Evolutionary conservation across 2,888 invertebrate genomes (phyloP).

Genomic region (Parasteatoda lunata): DNA sequence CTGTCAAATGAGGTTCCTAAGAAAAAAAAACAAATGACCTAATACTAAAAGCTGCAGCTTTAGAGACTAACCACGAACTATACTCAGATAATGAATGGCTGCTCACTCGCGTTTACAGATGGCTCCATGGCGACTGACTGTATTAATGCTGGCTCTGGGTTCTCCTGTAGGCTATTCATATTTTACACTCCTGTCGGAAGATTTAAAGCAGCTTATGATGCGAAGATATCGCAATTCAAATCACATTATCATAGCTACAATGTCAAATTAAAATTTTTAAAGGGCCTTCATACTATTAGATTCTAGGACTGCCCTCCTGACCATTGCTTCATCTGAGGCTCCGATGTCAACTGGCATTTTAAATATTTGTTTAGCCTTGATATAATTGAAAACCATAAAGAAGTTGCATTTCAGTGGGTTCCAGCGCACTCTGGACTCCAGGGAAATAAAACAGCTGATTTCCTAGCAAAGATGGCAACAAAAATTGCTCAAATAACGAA

Average conservation of each 20-base stretch:
- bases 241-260: neutral
- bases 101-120: neutral
- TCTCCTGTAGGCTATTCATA: neutral
- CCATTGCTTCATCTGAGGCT: neutral
- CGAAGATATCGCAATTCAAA: neutral
- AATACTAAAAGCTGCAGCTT: too few species aligned
- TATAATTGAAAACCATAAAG: too few species aligned
- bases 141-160: neutral
- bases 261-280: neutral
- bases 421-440: too few species aligned
- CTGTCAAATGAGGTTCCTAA: neutral
- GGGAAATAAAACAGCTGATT: too few species aligned
- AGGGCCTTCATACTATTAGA: too few species aligned
- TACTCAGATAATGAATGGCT: neutral
- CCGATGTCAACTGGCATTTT: too few species aligned
- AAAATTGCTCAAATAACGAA: too few species aligned
- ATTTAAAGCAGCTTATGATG: neutral
- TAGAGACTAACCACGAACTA: too few species aligned
- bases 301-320: neutral
- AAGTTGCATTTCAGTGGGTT: too few species aligned
- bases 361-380: too few species aligned
- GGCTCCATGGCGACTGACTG: neutral
- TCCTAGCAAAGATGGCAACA: too few species aligned
- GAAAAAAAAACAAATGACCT: too few species aligned
- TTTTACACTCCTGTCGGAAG: slow-evolving; percentile 6